These are phyloP conservation scores for Epistrophella euchroma DNA, from an alignment of 2,888 invertebrate species.

Conservation along the genomic window DNA sequence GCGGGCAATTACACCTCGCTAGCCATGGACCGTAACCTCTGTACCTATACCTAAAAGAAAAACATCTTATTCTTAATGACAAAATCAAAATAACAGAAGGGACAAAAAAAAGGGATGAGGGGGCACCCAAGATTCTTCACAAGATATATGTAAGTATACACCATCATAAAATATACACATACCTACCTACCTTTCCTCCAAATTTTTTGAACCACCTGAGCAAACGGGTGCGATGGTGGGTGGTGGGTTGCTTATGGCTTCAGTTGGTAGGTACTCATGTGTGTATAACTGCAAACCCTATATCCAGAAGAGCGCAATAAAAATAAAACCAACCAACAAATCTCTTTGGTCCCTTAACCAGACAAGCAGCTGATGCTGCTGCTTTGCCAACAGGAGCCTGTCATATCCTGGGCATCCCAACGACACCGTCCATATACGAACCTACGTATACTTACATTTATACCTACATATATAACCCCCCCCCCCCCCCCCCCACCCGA, in stretches of 20 bases:
- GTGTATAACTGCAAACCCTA: slow-evolving; percentile 14
- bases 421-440: slow-evolving; percentile 5
- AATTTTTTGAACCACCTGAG: slow-evolving; percentile 45
- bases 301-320: slow-evolving; percentile 55
- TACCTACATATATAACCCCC: not conserved
- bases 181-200: not conserved
- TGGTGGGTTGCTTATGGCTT: slow-evolving; percentile 17
- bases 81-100: slow-evolving; percentile 64
- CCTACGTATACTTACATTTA: not conserved
- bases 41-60: slow-evolving; percentile 35
- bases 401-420: slow-evolving; percentile 26
- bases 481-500: slow-evolving; percentile 1
- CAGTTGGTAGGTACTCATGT: slow-evolving; percentile 34
- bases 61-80: slow-evolving; percentile 74
- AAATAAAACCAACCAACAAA: slow-evolving; percentile 63
- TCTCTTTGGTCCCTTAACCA: slow-evolving; percentile 56
- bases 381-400: slow-evolving; percentile 23
- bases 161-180: not conserved
- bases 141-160: not conserved
- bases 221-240: slow-evolving; percentile 12
- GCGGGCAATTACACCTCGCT: slow-evolving; percentile 73
- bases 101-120: slow-evolving; percentile 45
- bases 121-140: slow-evolving; percentile 1
- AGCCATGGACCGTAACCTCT: slow-evolving; percentile 46
- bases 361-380: slow-evolving; percentile 44